These are phyloP conservation scores for Tapirus indicus DNA, from an alignment of 2,797 vertebrate species.

Conservation along the genomic window DNA sequence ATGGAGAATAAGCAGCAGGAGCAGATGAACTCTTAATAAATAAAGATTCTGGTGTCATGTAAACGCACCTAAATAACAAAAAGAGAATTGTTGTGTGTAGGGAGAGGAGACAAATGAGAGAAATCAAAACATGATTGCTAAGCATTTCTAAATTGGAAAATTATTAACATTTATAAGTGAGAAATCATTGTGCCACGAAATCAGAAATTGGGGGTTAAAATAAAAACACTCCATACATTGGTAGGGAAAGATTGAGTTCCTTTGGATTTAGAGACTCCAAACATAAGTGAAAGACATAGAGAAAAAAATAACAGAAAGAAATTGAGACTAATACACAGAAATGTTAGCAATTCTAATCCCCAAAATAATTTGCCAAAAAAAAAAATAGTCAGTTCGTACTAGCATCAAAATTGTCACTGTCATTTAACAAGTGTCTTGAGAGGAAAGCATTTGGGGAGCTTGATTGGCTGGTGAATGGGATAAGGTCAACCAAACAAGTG, in stretches of 20 bases:
- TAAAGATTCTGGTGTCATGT: constrained; percentile 62
- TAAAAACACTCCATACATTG: neutral
- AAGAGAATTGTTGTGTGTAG: neutral
- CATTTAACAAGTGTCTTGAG: neutral
- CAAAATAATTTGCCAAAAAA: neutral
- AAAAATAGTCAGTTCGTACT: neutral
- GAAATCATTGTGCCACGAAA: constrained; percentile 39
- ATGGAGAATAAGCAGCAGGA: constrained; percentile 65
- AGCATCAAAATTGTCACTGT: neutral
- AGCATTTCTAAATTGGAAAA: constrained; percentile 68
- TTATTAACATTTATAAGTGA: constrained; percentile 72
- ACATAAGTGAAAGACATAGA: neutral
- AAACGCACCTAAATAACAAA: constrained; percentile 70
- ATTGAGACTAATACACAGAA: neutral
- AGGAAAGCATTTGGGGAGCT: neutral
- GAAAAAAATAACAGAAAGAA: neutral
- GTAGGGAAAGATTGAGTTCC: neutral
- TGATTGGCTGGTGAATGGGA: neutral
- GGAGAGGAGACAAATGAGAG: constrained; percentile 17
- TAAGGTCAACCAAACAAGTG: neutral
- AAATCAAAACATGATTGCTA: neutral
- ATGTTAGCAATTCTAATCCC: neutral
- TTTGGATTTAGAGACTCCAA: neutral
- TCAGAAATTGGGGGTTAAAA: neutral
- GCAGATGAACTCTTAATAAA: constrained; percentile 77